Evolutionary conservation across 2,113 vertebrate genomes (phyloP), one percentile per base, ranked within the genome.

Genomic region (Vulpes lagopus): DNA sequence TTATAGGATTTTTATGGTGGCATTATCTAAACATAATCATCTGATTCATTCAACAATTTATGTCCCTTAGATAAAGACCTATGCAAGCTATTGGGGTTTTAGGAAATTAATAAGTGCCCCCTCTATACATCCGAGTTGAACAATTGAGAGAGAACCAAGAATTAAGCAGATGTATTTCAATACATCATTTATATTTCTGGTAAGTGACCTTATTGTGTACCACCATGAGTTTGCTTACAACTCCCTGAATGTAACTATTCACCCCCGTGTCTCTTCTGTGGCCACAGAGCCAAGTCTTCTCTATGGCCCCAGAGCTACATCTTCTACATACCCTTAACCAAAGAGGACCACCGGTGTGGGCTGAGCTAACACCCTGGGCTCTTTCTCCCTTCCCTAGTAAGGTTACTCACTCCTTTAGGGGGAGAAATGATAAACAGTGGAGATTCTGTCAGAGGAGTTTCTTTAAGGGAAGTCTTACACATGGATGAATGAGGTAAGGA

Each of bases 341-440:
- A 16, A 15, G 3, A 49, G 14, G 17, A 32, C 11, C 12, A 65
- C 1, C 14, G 10, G 17, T 8, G 51, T 22, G 3, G 6, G 0
- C 19, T 60, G 8, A 38, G 4, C 0, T 64, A 78, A 73, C 1
- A 27, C 7, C 4, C 20, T 53, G 12, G 71, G 43, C 3, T 49
- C 16, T 11, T 87, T 86, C 11, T 71, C 4, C 11, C 17, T 3
- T 22, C 38, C 51, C 2, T 3, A 3, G 5, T 69, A 1, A 23
- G 38, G 67, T 49, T 51, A n/a, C 2, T 32, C 11, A 51, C 0
- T 60, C 38, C 11, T 67, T 22, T 51, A 89, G 6, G 9, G 4
- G 14, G 17, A 82, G 20, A n/a, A 22, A 3, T 32, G 12, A 22
- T 8, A 32, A 62, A 30, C 27, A 7, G 23, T 51, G 4, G 15